Evolutionary conservation across 1,140 invertebrate species (phyloP).

Genomic region (Euschistus heros): DNA sequence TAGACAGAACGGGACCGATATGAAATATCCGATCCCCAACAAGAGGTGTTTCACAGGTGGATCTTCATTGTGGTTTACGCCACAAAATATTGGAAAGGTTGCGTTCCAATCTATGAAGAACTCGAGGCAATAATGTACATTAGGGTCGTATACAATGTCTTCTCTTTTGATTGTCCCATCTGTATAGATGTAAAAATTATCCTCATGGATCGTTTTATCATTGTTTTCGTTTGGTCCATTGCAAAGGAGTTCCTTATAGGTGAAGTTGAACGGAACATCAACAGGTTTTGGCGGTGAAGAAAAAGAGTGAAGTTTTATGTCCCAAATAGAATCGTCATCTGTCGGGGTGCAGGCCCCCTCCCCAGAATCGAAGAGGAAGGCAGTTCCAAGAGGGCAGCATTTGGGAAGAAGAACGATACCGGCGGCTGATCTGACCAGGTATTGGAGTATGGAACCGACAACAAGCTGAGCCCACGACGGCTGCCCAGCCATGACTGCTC

Average conservation of each 20-base stretch:
- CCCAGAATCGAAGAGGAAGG: not conserved
- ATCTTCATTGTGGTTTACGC: not conserved
- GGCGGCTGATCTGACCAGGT: not conserved
- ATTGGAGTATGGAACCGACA: not conserved
- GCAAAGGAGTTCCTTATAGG: not conserved
- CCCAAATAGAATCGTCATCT: not conserved
- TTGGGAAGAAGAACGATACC: not conserved
- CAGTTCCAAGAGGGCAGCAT: not conserved
- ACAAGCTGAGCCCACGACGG: not conserved
- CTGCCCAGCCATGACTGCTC: not conserved
- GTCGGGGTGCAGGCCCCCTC: not conserved
- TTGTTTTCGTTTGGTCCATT: no score
- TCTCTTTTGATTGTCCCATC: not conserved
- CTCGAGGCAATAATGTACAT: not conserved
- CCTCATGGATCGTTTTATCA: not conserved
- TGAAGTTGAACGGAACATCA: not conserved
- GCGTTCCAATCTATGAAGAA: not conserved
- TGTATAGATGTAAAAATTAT: not conserved
- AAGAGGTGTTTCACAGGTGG: not conserved
- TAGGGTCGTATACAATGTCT: not conserved
- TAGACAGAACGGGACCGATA: slow-evolving; percentile 42
- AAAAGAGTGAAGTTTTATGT: not conserved
- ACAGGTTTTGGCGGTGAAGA: not conserved
- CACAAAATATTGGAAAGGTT: not conserved
- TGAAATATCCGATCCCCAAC: not conserved